phyloP scores from a whole-genome alignment of 1,140 invertebrate species.

The Euwallacea similis region DNA sequence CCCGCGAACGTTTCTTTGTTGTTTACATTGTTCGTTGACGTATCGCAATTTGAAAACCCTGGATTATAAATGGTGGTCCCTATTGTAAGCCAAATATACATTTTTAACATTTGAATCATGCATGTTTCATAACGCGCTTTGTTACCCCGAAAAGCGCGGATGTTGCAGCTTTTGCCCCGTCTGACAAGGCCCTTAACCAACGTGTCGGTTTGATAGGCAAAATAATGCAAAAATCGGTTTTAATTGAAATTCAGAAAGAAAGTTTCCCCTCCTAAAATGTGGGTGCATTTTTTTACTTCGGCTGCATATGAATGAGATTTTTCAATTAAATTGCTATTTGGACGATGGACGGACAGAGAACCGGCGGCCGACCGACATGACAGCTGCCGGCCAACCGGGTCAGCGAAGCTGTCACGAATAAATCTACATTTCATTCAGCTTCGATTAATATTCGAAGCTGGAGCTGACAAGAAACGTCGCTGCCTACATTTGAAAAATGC shows the following conservation, averaged over 20 bases:
- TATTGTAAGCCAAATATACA: slow-evolving; percentile 50
- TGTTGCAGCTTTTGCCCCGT: slow-evolving; percentile 8
- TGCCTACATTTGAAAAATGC: slow-evolving; percentile 28
- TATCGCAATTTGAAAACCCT: slow-evolving; percentile 44
- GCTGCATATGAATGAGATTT: slow-evolving; percentile 55
- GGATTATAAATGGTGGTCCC: slow-evolving; percentile 50
- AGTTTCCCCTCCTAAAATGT: too few species aligned
- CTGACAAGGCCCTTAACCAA: not conserved
- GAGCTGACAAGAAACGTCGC: slow-evolving; percentile 31
- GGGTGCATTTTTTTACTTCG: slow-evolving; percentile 50
- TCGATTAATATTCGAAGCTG: slow-evolving; percentile 38
- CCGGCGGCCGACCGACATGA: slow-evolving; percentile 11
- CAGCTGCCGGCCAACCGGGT: slow-evolving; percentile 29
- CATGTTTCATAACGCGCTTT: slow-evolving; percentile 44
- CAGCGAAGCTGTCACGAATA: slow-evolving; percentile 40
- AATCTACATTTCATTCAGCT: slow-evolving; percentile 43
- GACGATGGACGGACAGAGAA: slow-evolving; percentile 27
- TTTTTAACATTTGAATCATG: slow-evolving; percentile 49
- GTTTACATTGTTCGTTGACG: slow-evolving; percentile 51
- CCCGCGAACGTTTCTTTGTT: slow-evolving; percentile 51
- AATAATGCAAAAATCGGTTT: too few species aligned
- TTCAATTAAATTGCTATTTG: slow-evolving; percentile 54
- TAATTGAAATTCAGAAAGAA: too few species aligned
- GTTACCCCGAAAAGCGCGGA: slow-evolving; percentile 28
- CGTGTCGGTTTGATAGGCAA: slow-evolving; percentile 1